Evolutionary conservation across 2,888 invertebrate species (phyloP).

Genomic region (Pelosia muscerda): DNA sequence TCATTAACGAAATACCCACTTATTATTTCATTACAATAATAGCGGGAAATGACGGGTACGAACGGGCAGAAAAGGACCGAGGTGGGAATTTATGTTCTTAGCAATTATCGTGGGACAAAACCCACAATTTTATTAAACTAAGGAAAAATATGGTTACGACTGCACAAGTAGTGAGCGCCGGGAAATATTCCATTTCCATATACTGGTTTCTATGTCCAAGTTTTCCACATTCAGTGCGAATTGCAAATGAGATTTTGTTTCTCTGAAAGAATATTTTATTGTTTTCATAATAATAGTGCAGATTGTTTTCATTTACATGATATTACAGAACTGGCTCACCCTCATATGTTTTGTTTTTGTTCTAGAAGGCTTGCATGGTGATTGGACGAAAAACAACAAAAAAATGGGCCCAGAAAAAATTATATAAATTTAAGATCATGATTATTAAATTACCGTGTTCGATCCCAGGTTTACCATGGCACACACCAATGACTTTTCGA

Average conservation of each 20-base stretch:
- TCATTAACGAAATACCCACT: constrained; percentile 31
- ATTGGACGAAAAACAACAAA: too few species aligned
- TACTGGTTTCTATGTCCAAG: constrained; percentile 16
- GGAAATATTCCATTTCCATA: constrained; percentile 33
- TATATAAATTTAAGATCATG: too few species aligned
- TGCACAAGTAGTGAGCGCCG: constrained; percentile 12
- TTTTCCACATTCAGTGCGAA: constrained; percentile 24
- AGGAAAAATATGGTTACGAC: constrained; percentile 38
- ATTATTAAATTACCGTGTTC: too few species aligned
- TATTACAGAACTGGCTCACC: background rate
- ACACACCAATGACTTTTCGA: too few species aligned
- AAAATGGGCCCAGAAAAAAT: too few species aligned
- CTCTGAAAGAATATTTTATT: constrained; percentile 21
- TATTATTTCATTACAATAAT: constrained; percentile 37
- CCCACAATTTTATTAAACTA: constrained; percentile 52
- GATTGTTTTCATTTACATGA: constrained; percentile 11
- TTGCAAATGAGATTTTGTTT: constrained; percentile 30
- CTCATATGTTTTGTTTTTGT: background rate
- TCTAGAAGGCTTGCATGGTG: background rate
- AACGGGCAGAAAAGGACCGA: constrained; percentile 14
- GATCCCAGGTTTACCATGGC: too few species aligned
- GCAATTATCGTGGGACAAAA: constrained; percentile 44
- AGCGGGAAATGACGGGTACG: constrained; percentile 21
- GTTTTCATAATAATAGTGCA: constrained; percentile 11
- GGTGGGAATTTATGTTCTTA: constrained; percentile 43